Evolutionary conservation across 2,888 invertebrate genomes (phyloP).

Genomic region (Netelia inedita): DNA sequence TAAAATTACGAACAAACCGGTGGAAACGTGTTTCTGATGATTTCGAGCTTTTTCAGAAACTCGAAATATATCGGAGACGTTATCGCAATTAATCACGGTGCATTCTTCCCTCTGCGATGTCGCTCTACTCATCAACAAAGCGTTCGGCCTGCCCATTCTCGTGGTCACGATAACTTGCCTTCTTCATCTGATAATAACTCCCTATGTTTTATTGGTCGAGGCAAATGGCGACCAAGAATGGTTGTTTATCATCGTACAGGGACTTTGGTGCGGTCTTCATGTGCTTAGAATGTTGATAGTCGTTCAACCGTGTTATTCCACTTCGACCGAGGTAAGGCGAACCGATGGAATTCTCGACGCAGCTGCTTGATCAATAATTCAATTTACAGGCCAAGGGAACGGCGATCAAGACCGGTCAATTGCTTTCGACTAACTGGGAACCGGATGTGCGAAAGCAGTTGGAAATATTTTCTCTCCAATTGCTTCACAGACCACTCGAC

Average conservation of each 20-base stretch:
- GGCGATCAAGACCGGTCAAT: conserved; percentile 85
- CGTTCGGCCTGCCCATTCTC: conserved; percentile 87
- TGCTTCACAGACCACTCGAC: conserved; percentile 86
- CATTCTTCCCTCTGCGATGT: conserved; percentile 87
- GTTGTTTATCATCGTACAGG: conserved; percentile 86
- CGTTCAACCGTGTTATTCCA: conserved; percentile 87
- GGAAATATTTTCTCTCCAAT: conserved; percentile 87
- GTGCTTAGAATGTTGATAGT: conserved; percentile 86
- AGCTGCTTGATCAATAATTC: neutral
- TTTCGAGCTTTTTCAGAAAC: conserved; percentile 68
- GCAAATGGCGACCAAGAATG: conserved; percentile 85
- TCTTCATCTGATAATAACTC: conserved; percentile 88
- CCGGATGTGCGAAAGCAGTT: conserved; percentile 85
- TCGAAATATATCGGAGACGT: conserved; percentile 80
- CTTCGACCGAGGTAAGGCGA: conserved; percentile 85
- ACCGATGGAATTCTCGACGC: neutral
- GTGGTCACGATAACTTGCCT: conserved; percentile 87
- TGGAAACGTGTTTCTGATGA: conserved; percentile 9
- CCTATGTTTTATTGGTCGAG: conserved; percentile 88
- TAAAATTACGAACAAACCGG: neutral
- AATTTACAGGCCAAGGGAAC: conserved; percentile 84
- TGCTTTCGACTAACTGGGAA: conserved; percentile 80
- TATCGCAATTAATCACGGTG: conserved; percentile 86
- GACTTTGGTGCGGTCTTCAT: conserved; percentile 87
- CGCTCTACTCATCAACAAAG: conserved; percentile 86